Percentiles rank a stretch among this genome's conserved stretches.
Evolutionary conservation across 2,797 vertebrate species (phyloP).

Genomic region (Anomalospiza imberbis): DNA sequence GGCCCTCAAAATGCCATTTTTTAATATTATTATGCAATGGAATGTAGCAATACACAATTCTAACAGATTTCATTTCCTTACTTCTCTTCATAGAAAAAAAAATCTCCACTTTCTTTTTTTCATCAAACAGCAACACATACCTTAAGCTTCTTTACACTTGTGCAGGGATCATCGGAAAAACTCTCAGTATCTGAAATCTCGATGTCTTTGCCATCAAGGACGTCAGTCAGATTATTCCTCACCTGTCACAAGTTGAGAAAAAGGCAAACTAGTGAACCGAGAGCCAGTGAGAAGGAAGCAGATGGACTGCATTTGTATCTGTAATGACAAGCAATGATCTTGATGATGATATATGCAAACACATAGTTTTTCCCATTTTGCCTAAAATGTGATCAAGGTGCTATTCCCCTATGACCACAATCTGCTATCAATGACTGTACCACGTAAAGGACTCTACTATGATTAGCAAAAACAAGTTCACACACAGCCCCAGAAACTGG

Average conservation of each 20-base stretch:
- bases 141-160: slow-evolving; percentile 98
- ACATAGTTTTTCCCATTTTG: not conserved
- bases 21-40: not conserved
- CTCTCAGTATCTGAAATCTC: slow-evolving; percentile 98
- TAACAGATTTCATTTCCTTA: not conserved
- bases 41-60: not conserved
- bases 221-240: slow-evolving; percentile 94
- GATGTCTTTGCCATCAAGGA: slow-evolving; percentile 94
- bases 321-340: not conserved
- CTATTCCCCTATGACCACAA: not conserved
- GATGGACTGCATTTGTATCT: not conserved
- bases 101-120: not conserved
- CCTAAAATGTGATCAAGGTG: not conserved
- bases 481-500: not conserved
- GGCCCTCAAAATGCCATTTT: not conserved
- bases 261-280: slow-evolving; percentile 12
- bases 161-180: slow-evolving; percentile 97
- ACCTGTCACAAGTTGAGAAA: slow-evolving; percentile 81
- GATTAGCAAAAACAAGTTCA: not conserved
- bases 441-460: accelerated
- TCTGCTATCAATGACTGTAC: not conserved
- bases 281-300: not conserved
- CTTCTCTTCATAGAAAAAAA: not conserved
- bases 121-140: slow-evolving; percentile 70
- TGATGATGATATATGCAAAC: not conserved